phyloP scores from a whole-genome alignment of 1,140 invertebrate species.

The Euwallacea similis region DNA sequence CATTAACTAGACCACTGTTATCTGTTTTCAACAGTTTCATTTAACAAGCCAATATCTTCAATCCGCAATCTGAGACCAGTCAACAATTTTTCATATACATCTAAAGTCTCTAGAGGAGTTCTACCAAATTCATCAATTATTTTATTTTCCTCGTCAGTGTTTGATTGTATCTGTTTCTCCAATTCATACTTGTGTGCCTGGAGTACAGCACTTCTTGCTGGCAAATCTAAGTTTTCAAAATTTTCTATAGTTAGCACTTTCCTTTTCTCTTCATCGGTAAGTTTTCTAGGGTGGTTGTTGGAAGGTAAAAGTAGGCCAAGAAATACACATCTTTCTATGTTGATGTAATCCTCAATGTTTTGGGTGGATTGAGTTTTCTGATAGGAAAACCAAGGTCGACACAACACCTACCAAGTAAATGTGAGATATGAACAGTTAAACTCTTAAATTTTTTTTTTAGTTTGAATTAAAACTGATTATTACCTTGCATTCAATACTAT shows the following conservation, averaged over 20 bases:
- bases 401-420: conserved; percentile 16
- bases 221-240: conserved; percentile 44
- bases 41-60: conserved; percentile 1
- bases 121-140: conserved; percentile 38
- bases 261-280: conserved; percentile 39
- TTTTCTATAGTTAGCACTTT: conserved; percentile 42
- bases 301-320: conserved; percentile 37
- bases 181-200: conserved; percentile 32
- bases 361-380: conserved; percentile 4
- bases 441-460: background rate
- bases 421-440: background rate
- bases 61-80: conserved; percentile 14
- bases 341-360: conserved; percentile 32
- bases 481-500: conserved; percentile 41
- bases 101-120: conserved; percentile 38
- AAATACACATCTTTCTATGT: conserved; percentile 41
- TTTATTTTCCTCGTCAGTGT: conserved; percentile 31
- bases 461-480: background rate
- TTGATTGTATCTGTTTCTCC: conserved; percentile 31
- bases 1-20: too few species aligned
- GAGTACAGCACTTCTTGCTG: conserved; percentile 40
- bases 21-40: background rate
- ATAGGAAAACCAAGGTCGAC: conserved; percentile 29
- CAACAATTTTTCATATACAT: conserved; percentile 38
- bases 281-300: conserved; percentile 17